Evolutionary conservation across 1,140 invertebrate genomes (phyloP).

Genomic region (Platyscapa corneri): DNA sequence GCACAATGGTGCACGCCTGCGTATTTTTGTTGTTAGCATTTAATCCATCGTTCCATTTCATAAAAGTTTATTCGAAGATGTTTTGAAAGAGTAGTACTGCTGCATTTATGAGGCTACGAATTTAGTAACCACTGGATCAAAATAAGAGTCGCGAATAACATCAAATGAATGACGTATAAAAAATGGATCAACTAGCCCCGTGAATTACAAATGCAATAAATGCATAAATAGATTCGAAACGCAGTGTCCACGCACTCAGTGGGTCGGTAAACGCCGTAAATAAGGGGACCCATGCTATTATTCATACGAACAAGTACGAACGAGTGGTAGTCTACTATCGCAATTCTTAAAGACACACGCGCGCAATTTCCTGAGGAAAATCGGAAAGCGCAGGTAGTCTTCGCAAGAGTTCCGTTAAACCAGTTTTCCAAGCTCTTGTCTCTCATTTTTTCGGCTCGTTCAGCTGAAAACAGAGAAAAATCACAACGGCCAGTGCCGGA

Average conservation of each 20-base stretch:
- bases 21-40: neutral
- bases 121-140: neutral
- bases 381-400: conserved; percentile 21
- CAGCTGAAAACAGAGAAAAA: neutral
- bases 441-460: neutral
- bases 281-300: conserved; percentile 25
- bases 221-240: neutral
- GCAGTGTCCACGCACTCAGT: neutral
- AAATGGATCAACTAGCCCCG: neutral
- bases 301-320: conserved; percentile 42
- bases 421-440: conserved; percentile 12
- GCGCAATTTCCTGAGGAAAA: conserved; percentile 28
- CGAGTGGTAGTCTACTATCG: neutral
- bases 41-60: neutral
- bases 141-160: neutral
- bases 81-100: neutral
- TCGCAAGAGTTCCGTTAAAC: conserved; percentile 44
- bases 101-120: too few relatives aligned
- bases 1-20: neutral
- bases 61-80: neutral
- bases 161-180: neutral
- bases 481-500: neutral
- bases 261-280: conserved; percentile 5
- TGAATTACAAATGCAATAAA: neutral
- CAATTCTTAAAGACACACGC: neutral